Base-by-base conservation (phyloP, 37 sponge, comb jelly and placozoan species). In the Dysidea cf. avara region DNA sequence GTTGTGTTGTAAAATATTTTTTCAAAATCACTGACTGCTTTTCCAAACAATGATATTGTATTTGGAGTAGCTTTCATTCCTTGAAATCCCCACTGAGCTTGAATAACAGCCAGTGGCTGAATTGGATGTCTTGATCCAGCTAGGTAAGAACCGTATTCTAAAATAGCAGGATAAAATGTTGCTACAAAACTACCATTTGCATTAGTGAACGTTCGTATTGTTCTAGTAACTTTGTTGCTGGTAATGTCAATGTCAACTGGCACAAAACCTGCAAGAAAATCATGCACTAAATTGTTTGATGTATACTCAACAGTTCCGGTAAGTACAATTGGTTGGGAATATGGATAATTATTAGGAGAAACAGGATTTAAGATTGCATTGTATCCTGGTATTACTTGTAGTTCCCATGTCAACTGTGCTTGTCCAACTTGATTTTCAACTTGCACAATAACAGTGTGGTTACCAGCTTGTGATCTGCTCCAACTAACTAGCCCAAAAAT, bases 391-490 rank as follows among this genome's bases (percentile, higher is more conserved):
- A 48, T 29, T 16, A 74, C 75, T 14, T 24, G 2, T 3, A 74
- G 30, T 3, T 47, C 26, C 75, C 75, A 74, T 7, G 4, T 30
- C 16, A 74, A 49, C n/a, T 7, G 20, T 20, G 29, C 18, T 61
- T 18, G 26, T 43, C 75, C 63, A 61, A 59, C 62, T 22, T 43
- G 24, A 74, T 74, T 74, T n/a, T n/a, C n/a, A n/a, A n/a, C n/a
- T n/a, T n/a, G n/a, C n/a, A n/a, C n/a, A n/a, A n/a, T n/a, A n/a
- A 74, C 34, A 46, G 75, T 61, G 62, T 74, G 49, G 51, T 74
- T 74, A 61, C 75, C 75, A 61, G 75, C 75, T 24, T 43, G 49
- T 46, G 75, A 49, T 60, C 75, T 59, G 22, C 6, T 11, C 75
- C 75, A 74, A 28, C 22, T 43, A 14, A 74, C 31, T n/a, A 31